phyloP scores from a whole-genome alignment of 2,797 vertebrate species.

The Thunnus albacares region DNA sequence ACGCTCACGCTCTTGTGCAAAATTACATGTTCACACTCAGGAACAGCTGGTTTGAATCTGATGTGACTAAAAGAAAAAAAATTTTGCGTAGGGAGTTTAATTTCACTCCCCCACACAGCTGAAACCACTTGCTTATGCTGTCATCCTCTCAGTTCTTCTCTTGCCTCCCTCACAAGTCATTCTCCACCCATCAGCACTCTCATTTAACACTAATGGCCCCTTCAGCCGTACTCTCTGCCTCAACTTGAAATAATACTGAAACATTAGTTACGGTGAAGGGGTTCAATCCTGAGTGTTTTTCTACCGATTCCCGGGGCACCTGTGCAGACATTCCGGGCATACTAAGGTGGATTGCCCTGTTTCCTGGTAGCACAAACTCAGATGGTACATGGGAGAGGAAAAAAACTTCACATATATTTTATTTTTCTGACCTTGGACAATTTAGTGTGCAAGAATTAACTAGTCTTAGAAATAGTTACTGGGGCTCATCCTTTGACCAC shows the following conservation, averaged over 20 bases:
- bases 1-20: slow-evolving; percentile 25
- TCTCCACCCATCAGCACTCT: slow-evolving; percentile 52
- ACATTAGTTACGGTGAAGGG: slow-evolving; percentile 57
- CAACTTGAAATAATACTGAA: slow-evolving; percentile 53
- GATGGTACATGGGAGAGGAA: slow-evolving; percentile 6
- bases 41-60: slow-evolving; percentile 41
- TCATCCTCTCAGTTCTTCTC: slow-evolving; percentile 34
- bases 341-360: slow-evolving; percentile 61
- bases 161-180: slow-evolving; percentile 40
- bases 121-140: slow-evolving; percentile 29
- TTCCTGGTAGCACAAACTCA: slow-evolving; percentile 57
- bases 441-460: background rate
- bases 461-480: background rate
- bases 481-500: background rate
- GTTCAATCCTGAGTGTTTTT: slow-evolving; percentile 52
- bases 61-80: slow-evolving; percentile 22
- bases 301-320: slow-evolving; percentile 59
- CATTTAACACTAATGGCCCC: slow-evolving; percentile 56
- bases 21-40: slow-evolving; percentile 4
- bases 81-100: slow-evolving; percentile 11
- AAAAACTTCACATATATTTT: background rate
- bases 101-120: slow-evolving; percentile 12
- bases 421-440: slow-evolving; percentile 21
- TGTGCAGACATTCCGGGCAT: slow-evolving; percentile 77
- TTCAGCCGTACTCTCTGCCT: slow-evolving; percentile 34